A percentile compares a stretch with the other conserved stretches of the same genome.
Evolutionary conservation across 1,140 invertebrate genomes (phyloP).

Genomic region (Plodia interpunctella): DNA sequence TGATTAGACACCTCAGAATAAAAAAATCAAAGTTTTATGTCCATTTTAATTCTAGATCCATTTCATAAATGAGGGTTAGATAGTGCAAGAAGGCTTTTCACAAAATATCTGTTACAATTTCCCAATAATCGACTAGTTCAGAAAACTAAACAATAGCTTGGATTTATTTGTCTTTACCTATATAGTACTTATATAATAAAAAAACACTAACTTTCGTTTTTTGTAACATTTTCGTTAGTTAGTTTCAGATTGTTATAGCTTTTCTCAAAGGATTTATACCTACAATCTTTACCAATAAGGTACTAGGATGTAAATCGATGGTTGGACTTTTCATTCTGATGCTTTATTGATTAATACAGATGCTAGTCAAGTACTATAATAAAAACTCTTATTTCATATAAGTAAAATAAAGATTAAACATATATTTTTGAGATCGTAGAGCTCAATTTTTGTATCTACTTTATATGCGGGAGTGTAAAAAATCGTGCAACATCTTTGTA

Average conservation of each 20-base stretch:
- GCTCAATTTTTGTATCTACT: background rate
- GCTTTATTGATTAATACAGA: slow-evolving; percentile 7
- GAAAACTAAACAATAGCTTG: too few species aligned
- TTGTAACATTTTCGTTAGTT: background rate
- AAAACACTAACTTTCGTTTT: background rate
- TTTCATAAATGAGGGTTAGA: background rate
- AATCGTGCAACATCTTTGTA: background rate
- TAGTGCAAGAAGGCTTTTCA: background rate
- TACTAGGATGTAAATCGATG: slow-evolving; percentile 8
- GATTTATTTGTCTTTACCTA: too few species aligned
- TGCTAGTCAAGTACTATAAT: background rate
- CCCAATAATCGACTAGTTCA: too few species aligned
- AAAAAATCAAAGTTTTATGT: background rate
- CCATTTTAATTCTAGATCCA: slow-evolving; percentile 3
- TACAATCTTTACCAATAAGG: background rate
- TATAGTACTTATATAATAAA: too few species aligned
- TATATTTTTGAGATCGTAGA: background rate
- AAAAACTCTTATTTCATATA: background rate
- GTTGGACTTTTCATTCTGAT: slow-evolving; percentile 15
- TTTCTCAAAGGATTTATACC: background rate
- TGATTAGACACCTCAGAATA: background rate
- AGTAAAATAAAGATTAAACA: background rate
- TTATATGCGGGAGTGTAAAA: background rate
- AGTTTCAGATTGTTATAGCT: background rate
- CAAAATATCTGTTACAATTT: background rate